These are phyloP conservation scores for Girardinus metallicus DNA, from an alignment of 2,797 vertebrate species.

Conservation along the genomic window DNA sequence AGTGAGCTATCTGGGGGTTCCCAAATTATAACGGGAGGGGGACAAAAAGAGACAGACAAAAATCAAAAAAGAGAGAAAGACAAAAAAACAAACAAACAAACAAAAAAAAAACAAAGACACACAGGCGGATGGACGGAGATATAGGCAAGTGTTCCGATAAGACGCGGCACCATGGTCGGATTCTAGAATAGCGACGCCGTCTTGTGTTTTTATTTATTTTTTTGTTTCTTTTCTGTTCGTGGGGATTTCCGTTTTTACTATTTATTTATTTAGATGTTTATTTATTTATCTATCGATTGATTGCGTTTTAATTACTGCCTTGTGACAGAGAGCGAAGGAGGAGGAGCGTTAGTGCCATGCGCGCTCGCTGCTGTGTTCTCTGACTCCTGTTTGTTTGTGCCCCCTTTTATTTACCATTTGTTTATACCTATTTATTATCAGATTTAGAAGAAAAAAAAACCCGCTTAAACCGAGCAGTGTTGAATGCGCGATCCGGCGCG, in stretches of 20 bases:
- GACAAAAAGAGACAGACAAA: conserved; percentile 53
- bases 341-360: conserved; percentile 78
- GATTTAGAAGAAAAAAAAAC: conserved; percentile 11
- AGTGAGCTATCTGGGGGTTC: conserved; percentile 82
- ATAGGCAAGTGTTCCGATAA: conserved; percentile 85
- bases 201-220: conserved; percentile 31
- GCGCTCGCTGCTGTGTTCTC: conserved; percentile 69
- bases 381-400: conserved; percentile 18
- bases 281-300: conserved; percentile 84
- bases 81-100: conserved; percentile 15
- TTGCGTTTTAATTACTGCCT: conserved; percentile 87
- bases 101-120: conserved; percentile 72
- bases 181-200: conserved; percentile 43
- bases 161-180: conserved; percentile 64
- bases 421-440: conserved; percentile 34
- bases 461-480: conserved; percentile 45
- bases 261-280: conserved; percentile 67
- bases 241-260: conserved; percentile 38
- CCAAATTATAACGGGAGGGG: conserved; percentile 75
- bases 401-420: neutral
- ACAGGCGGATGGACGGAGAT: conserved; percentile 85
- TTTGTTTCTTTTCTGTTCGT: conserved; percentile 12
- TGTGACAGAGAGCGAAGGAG: conserved; percentile 81
- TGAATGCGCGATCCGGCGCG: conserved; percentile 60
- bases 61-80: conserved; percentile 43